phyloP scores from a whole-genome alignment of 2,797 vertebrate genomes.

The Picus viridis region DNA sequence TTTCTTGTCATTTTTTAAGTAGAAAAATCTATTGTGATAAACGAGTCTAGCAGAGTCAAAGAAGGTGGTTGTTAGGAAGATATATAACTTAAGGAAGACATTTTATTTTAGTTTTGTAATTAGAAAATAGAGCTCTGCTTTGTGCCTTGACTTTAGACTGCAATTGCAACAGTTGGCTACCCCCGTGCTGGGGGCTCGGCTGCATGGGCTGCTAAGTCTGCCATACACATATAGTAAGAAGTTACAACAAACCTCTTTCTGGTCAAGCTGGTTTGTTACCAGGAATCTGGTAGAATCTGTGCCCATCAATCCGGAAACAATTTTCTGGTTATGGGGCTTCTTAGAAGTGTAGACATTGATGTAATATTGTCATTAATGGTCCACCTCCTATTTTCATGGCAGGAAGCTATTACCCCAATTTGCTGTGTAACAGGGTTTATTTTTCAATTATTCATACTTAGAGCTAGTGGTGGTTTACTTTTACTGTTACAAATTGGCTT shows the following conservation, averaged over 20 bases:
- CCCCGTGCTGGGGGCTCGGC: too few relatives aligned
- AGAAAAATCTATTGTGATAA: not conserved
- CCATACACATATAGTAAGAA: not conserved
- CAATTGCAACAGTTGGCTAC: not conserved
- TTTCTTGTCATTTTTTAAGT: too few relatives aligned
- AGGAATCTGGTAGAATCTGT: not conserved
- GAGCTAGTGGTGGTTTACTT: not conserved
- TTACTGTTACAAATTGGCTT: not conserved
- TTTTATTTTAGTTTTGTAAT: not conserved
- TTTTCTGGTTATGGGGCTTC: not conserved
- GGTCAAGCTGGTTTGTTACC: not conserved
- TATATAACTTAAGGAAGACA: fast-evolving
- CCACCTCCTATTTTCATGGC: not conserved
- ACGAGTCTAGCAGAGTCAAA: not conserved
- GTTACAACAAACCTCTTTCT: not conserved
- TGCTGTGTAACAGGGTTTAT: not conserved
- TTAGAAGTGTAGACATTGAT: not conserved
- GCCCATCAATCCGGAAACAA: not conserved
- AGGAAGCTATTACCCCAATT: not conserved
- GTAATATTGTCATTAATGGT: not conserved
- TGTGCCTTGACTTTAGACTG: not conserved
- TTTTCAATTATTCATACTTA: not conserved
- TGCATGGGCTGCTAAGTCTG: not conserved
- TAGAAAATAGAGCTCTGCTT: not conserved
- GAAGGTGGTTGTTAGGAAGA: not conserved